Evolutionary conservation across 92 coral and sea anemone species (phyloP), one percentile per base, ranked within the genome.

Genomic region (Epizoanthus illoricatus): DNA sequence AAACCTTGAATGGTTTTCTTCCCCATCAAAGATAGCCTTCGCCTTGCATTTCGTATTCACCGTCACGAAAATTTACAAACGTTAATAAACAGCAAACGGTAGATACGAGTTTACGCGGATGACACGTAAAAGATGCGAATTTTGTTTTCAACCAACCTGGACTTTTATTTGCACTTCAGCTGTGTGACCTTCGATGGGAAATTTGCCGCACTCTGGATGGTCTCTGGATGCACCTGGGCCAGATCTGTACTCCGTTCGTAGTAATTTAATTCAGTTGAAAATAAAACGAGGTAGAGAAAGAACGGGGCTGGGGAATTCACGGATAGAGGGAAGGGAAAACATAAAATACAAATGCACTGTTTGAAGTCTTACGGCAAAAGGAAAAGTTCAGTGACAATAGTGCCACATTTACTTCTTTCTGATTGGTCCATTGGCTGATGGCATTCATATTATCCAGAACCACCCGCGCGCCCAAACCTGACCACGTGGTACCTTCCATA

Each of bases 221-320:
- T 40, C 39, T 43, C 23, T 19, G 67, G 43, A 42, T 62, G 40
- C 6, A 40, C 18, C 57, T 9, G 69, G 39, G 43, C 63, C 56
- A 63, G 40, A 19, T 43, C 17, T 63, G 82, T 36, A 24, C 39
- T 63, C 39, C 45, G n/a, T 13, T 41, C 59, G 59, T 41, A 24
- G 43, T 2, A 43, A 78, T 42, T 63, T 45, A 42, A 78, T 21
- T 42, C 61, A 76, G 63, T 59, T 71, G 71, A 78, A 52, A 78
- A 78, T 78, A 42, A 78, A 78, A 78, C 55, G 21, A 63, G 82
- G 57, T 78, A 78, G 60, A 78, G 21, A 59, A 61, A 78, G 55
- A 78, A 39, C 82, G 40, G 82, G 82, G 82, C 82, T 72, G 82
- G 82, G 82, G 41, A 62, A 63, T 59, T 78, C 71, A 56, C 82